phyloP scores from a whole-genome alignment of 2,888 invertebrate genomes.

The Amblyjoppa proteus region DNA sequence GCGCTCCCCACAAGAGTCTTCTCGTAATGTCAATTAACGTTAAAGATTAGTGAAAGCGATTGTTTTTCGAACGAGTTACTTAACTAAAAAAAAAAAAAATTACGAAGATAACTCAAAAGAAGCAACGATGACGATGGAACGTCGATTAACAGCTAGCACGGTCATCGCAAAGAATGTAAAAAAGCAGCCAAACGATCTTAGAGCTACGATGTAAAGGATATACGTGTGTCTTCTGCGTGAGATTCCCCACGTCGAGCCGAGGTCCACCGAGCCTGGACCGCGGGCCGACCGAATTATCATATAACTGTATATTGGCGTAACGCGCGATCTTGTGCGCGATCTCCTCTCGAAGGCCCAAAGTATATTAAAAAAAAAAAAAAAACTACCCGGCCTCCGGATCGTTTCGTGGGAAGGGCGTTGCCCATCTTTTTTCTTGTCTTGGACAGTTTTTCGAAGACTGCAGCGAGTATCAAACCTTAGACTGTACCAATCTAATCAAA shows the following conservation, averaged over 20 bases:
- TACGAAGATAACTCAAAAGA: constrained; percentile 31
- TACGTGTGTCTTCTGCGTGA: constrained; percentile 23
- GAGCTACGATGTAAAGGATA: constrained; percentile 62
- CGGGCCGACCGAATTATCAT: constrained; percentile 26
- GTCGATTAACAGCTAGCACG: constrained; percentile 31
- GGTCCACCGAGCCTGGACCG: neutral
- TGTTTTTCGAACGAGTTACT: constrained; percentile 70
- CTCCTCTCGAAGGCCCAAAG: constrained; percentile 36
- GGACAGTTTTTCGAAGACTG: constrained; percentile 83
- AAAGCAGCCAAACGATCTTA: constrained; percentile 72
- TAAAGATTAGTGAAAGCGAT: constrained; percentile 68
- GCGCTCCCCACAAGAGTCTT: constrained; percentile 73
- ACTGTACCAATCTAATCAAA: constrained; percentile 85
- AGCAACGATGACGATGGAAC: constrained; percentile 27
- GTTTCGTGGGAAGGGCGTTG: constrained; percentile 78
- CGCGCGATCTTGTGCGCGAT: constrained; percentile 37
- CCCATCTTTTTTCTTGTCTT: constrained; percentile 80
- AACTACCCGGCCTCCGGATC: constrained; percentile 53
- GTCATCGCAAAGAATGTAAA: constrained; percentile 49
- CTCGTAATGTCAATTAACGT: constrained; percentile 82
- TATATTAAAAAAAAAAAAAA: constrained; percentile 58
- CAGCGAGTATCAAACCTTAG: constrained; percentile 84
- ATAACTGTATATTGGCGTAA: constrained; percentile 37
- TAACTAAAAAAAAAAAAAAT: constrained; percentile 54
- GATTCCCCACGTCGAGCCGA: constrained; percentile 24